These are phyloP conservation scores for Ceyx cyanopectus DNA, from an alignment of 2,113 vertebrate genomes.

Conservation along the genomic window DNA sequence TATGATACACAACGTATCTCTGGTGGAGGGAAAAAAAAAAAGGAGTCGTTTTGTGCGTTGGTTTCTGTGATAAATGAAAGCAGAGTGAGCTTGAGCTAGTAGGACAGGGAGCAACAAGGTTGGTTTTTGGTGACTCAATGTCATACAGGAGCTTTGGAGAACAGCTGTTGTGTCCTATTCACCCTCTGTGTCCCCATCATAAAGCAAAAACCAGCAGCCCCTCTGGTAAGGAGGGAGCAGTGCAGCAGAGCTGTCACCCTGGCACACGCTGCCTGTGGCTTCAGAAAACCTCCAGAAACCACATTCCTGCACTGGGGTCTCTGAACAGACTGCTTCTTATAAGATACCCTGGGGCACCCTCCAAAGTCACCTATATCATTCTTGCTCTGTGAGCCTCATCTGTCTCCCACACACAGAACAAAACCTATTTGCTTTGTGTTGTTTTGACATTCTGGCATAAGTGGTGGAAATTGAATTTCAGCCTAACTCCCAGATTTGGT, in stretches of 20 bases:
- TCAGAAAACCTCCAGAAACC: conserved; percentile 2
- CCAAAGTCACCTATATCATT: neutral
- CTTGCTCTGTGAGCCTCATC: neutral
- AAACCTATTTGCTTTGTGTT: neutral
- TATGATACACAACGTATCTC: too few relatives aligned
- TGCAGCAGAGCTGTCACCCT: neutral
- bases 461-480: neutral
- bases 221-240: neutral
- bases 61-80: neutral
- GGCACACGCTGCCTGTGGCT: neutral
- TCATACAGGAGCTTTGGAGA: neutral
- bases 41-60: neutral
- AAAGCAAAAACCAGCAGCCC: neutral
- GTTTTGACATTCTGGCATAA: neutral
- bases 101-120: neutral
- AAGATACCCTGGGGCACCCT: neutral
- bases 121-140: neutral
- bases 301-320: neutral
- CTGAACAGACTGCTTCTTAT: neutral
- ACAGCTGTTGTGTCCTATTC: accelerated
- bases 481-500: neutral
- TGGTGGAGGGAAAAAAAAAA: neutral
- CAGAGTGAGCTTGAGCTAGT: neutral
- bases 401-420: neutral
- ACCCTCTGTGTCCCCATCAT: neutral